phyloP scores from a whole-genome alignment of 2,888 invertebrate genomes.

The Agrotis exclamationis region DNA sequence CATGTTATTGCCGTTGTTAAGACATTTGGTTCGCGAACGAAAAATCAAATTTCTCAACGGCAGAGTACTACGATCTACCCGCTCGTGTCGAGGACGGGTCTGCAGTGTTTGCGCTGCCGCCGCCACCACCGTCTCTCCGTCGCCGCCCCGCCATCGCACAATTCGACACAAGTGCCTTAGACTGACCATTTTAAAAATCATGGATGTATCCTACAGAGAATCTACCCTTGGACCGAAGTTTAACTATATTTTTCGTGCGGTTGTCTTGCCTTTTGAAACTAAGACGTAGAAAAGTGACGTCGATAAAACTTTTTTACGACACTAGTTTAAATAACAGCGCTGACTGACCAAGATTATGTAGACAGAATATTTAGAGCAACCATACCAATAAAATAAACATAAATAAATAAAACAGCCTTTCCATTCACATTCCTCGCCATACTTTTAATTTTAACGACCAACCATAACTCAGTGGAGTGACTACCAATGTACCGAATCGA shows the following conservation, averaged over 20 bases:
- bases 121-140: no score
- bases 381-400: not conserved
- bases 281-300: no score
- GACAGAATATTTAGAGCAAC: conserved; percentile 11
- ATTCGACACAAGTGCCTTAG: not conserved
- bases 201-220: not conserved
- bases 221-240: not conserved
- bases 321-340: not conserved
- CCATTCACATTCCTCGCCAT: conserved; percentile 41
- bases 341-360: not conserved
- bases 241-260: not conserved
- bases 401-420: not conserved
- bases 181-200: not conserved
- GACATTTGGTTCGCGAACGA: no score
- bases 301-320: not conserved
- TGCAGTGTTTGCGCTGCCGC: no score
- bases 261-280: not conserved
- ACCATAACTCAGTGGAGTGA: conserved; percentile 49
- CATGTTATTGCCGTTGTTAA: no score
- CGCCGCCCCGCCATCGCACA: no score
- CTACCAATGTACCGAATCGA: conserved; percentile 61
- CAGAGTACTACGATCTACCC: no score
- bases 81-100: no score
- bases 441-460: conserved; percentile 57
- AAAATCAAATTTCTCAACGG: no score